Conservation (phyloP, 2,888 invertebrate genomes). For the Pedicia rivosa region DNA sequence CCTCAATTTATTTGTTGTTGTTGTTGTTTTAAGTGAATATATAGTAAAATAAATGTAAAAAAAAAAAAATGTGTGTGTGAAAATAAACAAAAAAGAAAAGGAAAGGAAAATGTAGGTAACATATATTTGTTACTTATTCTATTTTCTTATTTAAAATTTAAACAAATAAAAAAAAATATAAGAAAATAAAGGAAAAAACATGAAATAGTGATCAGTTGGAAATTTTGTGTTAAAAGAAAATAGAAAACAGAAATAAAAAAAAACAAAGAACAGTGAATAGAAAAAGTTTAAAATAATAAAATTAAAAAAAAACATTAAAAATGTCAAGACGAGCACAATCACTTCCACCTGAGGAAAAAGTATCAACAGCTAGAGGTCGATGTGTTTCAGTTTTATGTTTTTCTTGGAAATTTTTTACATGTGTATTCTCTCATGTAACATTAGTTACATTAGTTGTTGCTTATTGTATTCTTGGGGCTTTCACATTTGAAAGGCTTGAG, state of each 20-base stretch:
- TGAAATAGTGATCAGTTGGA: background rate
- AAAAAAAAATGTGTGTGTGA: no score
- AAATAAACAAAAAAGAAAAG: no score
- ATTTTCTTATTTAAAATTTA: background rate
- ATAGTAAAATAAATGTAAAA: no score
- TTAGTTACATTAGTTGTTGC: slow-evolving; percentile 76
- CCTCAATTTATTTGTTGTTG: no score
- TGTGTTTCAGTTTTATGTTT: slow-evolving; percentile 28
- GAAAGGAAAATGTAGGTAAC: no score
- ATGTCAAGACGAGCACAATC: slow-evolving; percentile 8
- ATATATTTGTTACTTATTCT: no score
- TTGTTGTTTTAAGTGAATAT: no score
- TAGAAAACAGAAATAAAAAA: background rate
- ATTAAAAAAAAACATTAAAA: background rate
- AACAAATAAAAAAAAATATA: background rate
- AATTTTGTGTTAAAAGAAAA: background rate
- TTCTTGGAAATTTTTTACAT: slow-evolving; percentile 65
- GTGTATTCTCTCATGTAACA: slow-evolving; percentile 76
- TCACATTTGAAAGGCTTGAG: slow-evolving; percentile 66
- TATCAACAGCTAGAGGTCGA: slow-evolving; percentile 15
- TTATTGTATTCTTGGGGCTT: slow-evolving; percentile 78
- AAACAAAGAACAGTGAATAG: background rate
- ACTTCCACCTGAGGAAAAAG: slow-evolving; percentile 5
- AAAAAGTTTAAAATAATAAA: background rate
- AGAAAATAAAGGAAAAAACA: no score